Conservation (phyloP, 2,888 invertebrate genomes). For the Drosophila putrida region DNA sequence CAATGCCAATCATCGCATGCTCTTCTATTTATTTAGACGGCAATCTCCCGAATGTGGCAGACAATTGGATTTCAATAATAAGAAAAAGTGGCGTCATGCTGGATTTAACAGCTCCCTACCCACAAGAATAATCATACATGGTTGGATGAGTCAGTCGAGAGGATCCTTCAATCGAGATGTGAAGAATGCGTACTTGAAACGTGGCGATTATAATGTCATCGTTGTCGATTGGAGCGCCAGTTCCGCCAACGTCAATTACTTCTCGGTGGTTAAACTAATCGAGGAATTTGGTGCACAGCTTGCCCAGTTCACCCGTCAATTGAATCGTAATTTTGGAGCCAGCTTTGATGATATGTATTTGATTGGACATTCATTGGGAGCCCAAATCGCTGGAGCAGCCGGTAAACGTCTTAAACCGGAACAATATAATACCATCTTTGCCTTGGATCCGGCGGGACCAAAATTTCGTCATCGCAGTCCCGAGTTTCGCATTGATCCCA, state of each 20-base stretch:
- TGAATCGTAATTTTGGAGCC: conserved; percentile 59
- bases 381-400: conserved; percentile 83
- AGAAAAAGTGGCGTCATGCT: conserved; percentile 51
- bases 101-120: conserved; percentile 78
- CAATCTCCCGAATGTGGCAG: conserved; percentile 74
- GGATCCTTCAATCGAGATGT: conserved; percentile 80
- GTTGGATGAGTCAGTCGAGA: conserved; percentile 82
- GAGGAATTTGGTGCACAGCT: conserved; percentile 76
- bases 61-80: conserved; percentile 61
- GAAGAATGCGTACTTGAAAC: conserved; percentile 77
- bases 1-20: conserved; percentile 65
- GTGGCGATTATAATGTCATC: conserved; percentile 78
- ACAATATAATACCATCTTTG: conserved; percentile 82
- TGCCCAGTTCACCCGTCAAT: conserved; percentile 73
- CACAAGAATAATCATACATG: conserved; percentile 81
- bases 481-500: conserved; percentile 80
- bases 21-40: conserved; percentile 75
- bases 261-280: conserved; percentile 75
- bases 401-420: conserved; percentile 76
- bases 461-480: conserved; percentile 72
- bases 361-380: conserved; percentile 85
- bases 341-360: conserved; percentile 74
- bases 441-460: conserved; percentile 84
- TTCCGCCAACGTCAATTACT: conserved; percentile 80
- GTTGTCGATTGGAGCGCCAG: conserved; percentile 83